Evolutionary conservation across 2,888 invertebrate species (phyloP), one percentile per base, ranked within the genome.

Genomic region (Drosophila koepferae): DNA sequence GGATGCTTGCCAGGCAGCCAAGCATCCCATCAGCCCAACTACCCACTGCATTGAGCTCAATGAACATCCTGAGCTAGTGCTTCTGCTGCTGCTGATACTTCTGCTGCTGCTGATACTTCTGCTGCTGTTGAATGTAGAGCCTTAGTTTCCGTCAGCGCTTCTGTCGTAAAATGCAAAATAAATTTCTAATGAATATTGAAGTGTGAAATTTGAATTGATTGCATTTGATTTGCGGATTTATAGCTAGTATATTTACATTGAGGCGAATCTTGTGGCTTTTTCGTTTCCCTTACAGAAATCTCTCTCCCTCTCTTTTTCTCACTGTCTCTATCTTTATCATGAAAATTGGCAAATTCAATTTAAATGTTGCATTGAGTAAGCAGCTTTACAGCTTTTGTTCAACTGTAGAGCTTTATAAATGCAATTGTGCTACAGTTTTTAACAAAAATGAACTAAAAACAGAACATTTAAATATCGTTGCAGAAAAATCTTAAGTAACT

Each of bases 141-240:
- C 60, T 61, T 36, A 63, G 74, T 56, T 71, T 70, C 64, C 58
- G 68, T 68, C 65, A 51, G 64, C 64, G 60, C 46, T 66, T 71
- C 74, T 73, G 61, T 83, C 80, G 81, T 63, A 74, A 83, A 85
- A 83, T 71, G 71, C 66, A 86, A 86, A 87, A 83, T 87, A 86
- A 72, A 83, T 86, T 86, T 86, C 84, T 84, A 86, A 86, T 86
- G 86, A 86, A 86, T 87, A 86, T 84, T 86, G 87, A 86, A 86
- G 87, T 86, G 87, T 81, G 81, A 86, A 86, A 87, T 87, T 86
- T 86, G 87, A 86, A 86, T 86, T 86, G 86, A 86, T 86, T 86
- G 87, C 77, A 79, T 84, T 86, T 84, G 86, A 86, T 86, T 87
- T 87, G 77, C 73, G 82, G 82, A 84, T 76, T 87, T 87, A 77